Evolutionary conservation across 1,140 invertebrate species (phyloP).

Genomic region (Oedothorax gibbosus): DNA sequence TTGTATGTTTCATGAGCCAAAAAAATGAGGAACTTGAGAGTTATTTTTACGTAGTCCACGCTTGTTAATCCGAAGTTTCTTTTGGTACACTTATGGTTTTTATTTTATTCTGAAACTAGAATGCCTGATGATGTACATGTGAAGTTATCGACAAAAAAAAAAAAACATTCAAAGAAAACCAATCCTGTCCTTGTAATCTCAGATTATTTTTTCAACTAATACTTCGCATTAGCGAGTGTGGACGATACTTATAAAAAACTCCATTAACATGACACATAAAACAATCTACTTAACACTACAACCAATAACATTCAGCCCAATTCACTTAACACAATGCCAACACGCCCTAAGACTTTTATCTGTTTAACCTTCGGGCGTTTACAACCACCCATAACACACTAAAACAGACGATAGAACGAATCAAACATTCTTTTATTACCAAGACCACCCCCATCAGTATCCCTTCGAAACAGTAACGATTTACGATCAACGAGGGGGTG

Average conservation of each 20-base stretch:
- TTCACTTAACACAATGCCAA: no score
- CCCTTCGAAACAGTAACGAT: slow-evolving; percentile 21
- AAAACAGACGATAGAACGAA: slow-evolving; percentile 12
- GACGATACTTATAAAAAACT: background rate
- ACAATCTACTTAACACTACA: background rate
- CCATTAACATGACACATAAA: background rate
- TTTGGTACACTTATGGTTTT: no score
- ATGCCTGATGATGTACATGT: no score
- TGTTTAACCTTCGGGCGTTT: slow-evolving; percentile 34
- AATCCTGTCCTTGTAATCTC: background rate
- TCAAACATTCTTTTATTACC: slow-evolving; percentile 26
- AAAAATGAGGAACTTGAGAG: no score
- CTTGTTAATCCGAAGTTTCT: no score
- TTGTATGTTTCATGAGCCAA: no score
- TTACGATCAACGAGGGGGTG: slow-evolving; percentile 18
- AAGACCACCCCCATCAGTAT: slow-evolving; percentile 9
- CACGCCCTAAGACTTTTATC: background rate
- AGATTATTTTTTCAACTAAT: background rate
- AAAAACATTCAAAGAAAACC: background rate
- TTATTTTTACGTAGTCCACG: no score
- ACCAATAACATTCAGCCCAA: background rate
- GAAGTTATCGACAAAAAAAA: no score
- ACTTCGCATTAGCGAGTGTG: background rate
- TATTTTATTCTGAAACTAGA: no score
- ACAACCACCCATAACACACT: background rate